Evolutionary conservation across 1,140 invertebrate genomes (phyloP).

Genomic region (Drosophila carrolli): DNA sequence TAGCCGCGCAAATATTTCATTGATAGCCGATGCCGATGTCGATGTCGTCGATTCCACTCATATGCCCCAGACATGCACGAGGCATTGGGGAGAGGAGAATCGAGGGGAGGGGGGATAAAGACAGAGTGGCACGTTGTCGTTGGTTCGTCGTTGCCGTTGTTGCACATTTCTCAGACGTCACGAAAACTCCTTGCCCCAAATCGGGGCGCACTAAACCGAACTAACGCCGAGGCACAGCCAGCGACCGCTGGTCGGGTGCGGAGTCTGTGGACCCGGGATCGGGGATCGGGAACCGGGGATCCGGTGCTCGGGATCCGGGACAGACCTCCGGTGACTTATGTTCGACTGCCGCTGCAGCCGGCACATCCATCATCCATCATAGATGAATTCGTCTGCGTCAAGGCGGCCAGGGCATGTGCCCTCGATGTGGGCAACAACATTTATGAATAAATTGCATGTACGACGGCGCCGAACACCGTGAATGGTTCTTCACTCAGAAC

Average conservation of each 20-base stretch:
- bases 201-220: constrained; percentile 23
- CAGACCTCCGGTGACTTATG: constrained; percentile 70
- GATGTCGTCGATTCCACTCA: constrained; percentile 59
- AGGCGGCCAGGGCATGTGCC: constrained; percentile 60
- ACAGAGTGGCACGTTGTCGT: constrained; percentile 52
- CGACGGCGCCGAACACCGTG: constrained; percentile 41
- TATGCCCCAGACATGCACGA: constrained; percentile 50
- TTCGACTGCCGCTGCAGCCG: constrained; percentile 75
- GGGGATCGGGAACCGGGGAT: constrained; percentile 3
- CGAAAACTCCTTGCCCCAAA: constrained; percentile 58
- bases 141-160: constrained; percentile 60
- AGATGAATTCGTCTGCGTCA: constrained; percentile 83
- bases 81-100: not conserved
- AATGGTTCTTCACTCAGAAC: not conserved
- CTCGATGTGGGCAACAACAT: constrained; percentile 77
- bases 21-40: constrained; percentile 65
- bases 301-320: constrained; percentile 6
- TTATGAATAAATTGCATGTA: constrained; percentile 82
- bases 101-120: constrained; percentile 1
- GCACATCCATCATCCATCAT: constrained; percentile 83
- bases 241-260: constrained; percentile 33
- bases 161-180: constrained; percentile 81
- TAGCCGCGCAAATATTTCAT: constrained; percentile 70
- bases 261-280: constrained; percentile 22
- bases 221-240: constrained; percentile 17